phyloP scores from a whole-genome alignment of 1,140 invertebrate species.

The Portunus trituberculatus region DNA sequence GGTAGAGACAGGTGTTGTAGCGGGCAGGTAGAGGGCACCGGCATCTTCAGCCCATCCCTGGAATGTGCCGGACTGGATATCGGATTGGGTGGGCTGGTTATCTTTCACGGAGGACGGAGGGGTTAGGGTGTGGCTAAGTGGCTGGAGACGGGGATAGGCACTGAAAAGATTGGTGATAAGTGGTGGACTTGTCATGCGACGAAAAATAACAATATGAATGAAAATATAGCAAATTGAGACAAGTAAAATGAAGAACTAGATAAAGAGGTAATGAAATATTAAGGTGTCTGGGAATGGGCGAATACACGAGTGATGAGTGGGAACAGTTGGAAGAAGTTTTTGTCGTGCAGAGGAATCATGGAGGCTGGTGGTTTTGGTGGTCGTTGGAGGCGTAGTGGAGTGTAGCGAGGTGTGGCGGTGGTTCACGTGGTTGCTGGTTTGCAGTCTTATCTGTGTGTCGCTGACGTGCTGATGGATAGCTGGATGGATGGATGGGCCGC shows the following conservation, averaged over 20 bases:
- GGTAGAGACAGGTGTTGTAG: neutral
- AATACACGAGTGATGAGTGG: no score
- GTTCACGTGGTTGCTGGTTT: neutral
- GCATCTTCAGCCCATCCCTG: neutral
- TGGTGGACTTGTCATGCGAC: neutral
- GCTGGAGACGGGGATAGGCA: neutral
- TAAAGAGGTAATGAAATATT: no score
- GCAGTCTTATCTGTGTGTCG: neutral
- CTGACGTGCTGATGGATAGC: neutral
- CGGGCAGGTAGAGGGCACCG: constrained; percentile 15
- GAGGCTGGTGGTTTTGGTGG: neutral
- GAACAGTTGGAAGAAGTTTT: no score
- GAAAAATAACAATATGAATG: neutral
- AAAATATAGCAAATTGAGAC: no score
- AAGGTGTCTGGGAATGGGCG: no score
- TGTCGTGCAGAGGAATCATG: no score
- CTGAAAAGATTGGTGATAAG: neutral
- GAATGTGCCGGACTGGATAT: neutral
- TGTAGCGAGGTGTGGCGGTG: neutral
- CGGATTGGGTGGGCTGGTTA: neutral
- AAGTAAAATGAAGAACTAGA: no score
- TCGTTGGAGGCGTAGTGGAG: neutral
- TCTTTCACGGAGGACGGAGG: neutral
- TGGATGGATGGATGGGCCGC: neutral
- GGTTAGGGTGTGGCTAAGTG: neutral